These are phyloP conservation scores for Babylonia areolata DNA, from an alignment of 1,140 invertebrate species.

Conservation along the genomic window DNA sequence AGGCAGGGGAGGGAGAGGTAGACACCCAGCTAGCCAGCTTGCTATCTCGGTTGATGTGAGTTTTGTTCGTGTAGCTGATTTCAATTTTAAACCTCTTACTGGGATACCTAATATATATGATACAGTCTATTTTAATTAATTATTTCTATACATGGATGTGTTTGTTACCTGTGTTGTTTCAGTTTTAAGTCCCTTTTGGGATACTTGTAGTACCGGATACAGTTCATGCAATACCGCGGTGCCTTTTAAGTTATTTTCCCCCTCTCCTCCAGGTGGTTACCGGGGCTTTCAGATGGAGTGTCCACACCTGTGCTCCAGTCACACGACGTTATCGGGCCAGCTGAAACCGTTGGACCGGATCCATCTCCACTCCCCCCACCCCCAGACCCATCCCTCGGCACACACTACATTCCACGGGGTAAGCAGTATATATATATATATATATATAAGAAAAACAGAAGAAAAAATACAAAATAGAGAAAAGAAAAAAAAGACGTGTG, in stretches of 20 bases:
- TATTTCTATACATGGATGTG: background rate
- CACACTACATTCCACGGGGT: background rate
- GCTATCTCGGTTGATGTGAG: no score
- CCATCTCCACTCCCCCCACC: conserved; percentile 18
- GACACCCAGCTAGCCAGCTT: no score
- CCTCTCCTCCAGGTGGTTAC: conserved; percentile 24
- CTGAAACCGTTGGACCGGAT: conserved; percentile 27
- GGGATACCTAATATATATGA: background rate
- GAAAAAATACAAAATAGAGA: no score
- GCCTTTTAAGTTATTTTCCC: background rate
- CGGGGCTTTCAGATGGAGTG: conserved; percentile 27
- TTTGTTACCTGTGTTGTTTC: background rate
- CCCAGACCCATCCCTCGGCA: background rate
- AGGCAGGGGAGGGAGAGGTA: no score
- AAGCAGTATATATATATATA: background rate
- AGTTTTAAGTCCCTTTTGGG: background rate
- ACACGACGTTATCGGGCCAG: conserved; percentile 27
- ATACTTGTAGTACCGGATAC: background rate
- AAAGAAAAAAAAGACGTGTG: no score
- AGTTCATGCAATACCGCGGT: background rate
- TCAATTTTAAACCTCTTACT: no score
- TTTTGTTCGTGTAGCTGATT: no score
- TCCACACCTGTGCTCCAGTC: conserved; percentile 39
- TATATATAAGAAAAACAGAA: no score
- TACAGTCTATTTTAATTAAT: background rate